Percentiles rank a stretch among this genome's conserved stretches.
These are phyloP conservation scores for Myoxocephalus aenaeus DNA, from an alignment of 2,797 vertebrate species.

Conservation along the genomic window DNA sequence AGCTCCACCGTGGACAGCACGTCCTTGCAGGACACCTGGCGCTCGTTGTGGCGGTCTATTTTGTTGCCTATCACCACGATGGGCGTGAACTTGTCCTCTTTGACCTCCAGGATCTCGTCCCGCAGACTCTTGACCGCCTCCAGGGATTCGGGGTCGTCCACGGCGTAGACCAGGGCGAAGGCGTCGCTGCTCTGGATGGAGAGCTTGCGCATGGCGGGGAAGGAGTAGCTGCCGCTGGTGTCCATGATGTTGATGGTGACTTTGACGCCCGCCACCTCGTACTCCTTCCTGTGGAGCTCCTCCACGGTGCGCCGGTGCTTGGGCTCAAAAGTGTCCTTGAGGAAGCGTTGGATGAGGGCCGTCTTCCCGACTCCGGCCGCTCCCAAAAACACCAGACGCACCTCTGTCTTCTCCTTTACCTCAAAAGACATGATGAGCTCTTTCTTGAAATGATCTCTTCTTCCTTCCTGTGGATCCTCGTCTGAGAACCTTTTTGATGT, in stretches of 20 bases:
- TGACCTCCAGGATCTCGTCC: slow-evolving; percentile 91
- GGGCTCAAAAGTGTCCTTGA: slow-evolving; percentile 89
- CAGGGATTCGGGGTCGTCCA: slow-evolving; percentile 87
- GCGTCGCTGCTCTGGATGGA: slow-evolving; percentile 91
- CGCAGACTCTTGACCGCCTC: slow-evolving; percentile 85
- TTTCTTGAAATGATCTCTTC: neutral
- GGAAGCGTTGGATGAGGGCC: slow-evolving; percentile 89
- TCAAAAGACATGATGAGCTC: slow-evolving; percentile 81
- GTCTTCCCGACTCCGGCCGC: slow-evolving; percentile 91
- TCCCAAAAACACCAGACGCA: slow-evolving; percentile 90
- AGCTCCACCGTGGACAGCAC: slow-evolving; percentile 87
- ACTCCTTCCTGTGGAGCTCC: slow-evolving; percentile 90
- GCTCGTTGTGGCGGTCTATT: slow-evolving; percentile 76
- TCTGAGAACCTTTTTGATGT: neutral
- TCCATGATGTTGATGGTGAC: slow-evolving; percentile 91
- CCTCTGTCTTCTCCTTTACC: slow-evolving; percentile 87
- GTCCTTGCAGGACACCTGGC: slow-evolving; percentile 81
- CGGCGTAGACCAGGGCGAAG: slow-evolving; percentile 89
- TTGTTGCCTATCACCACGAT: slow-evolving; percentile 93
- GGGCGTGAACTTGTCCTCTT: slow-evolving; percentile 88
- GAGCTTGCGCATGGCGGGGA: slow-evolving; percentile 92
- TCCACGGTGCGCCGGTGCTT: slow-evolving; percentile 90
- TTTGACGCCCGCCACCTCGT: slow-evolving; percentile 84
- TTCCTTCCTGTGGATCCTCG: neutral
- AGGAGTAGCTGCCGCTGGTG: slow-evolving; percentile 93